Base-by-base conservation (phyloP, 2,888 invertebrate species). In the Liopterus haemorrhoidalis region DNA sequence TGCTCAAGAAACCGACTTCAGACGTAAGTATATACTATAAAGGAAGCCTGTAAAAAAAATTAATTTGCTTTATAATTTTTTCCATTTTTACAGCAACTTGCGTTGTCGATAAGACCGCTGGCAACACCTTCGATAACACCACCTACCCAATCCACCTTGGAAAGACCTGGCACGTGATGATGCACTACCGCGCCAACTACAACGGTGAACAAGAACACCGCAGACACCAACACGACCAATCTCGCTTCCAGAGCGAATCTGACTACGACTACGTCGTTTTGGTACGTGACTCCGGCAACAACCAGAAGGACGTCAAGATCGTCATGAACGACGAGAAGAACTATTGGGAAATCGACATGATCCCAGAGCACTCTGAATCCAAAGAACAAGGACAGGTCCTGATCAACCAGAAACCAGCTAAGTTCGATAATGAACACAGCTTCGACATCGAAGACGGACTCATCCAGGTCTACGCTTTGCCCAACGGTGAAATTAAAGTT, bases 41-140 rank as follows among this genome's bases (percentile, higher is more conserved):
- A 11, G 6, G 3, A 14, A 32, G 5, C 8, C 12, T 15, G 12
- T 22, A 14, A 15, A 12, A 16, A 16, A 2, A 14, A 1, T 15
- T 24, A 22, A 5, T 14, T 15, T 15, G 22, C 2, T 16, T 24
- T 15, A 21, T 1, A 4, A 14, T 25, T 5, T 19, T 52, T 50
- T 50, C 49, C 55, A 15, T 55, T 32, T 50, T 67, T 64, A 47
- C 64, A 82, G 82, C 74, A 32, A 70, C 67, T 55, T 85, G 85
- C 59, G 68, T 75, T 3, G 62, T 85, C 28, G 82, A 83, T 52
- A 67, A 71, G 20, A 70, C 65, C 36, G 65, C 65, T 39, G 70
- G 76, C 37, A 72, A 67, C 52, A 83, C 84, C 1, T 84, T 84
- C 65, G 82, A 83, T 66, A 75, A 77, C 59, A 73, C 71, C 28